Conservation (phyloP, 2,888 invertebrate species). For the Amiota minor region DNA sequence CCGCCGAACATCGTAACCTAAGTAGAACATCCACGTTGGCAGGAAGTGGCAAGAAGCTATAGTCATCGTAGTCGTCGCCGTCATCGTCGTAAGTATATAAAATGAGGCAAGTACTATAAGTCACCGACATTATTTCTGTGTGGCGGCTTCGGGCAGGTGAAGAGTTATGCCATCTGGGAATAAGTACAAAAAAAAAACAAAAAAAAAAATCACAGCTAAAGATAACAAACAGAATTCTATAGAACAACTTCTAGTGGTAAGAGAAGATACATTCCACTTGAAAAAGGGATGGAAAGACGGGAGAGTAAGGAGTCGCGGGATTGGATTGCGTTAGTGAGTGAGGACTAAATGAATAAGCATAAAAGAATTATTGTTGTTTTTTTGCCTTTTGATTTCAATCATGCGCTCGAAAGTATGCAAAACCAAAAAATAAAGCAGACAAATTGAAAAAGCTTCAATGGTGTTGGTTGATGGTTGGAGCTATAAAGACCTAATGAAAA, state of each 20-base stretch:
- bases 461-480: background rate
- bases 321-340: too few species aligned
- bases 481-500: background rate
- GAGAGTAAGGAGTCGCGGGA: too few species aligned
- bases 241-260: background rate
- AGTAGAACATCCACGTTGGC: constrained; percentile 37
- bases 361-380: constrained; percentile 2
- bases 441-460: background rate
- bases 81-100: constrained; percentile 34
- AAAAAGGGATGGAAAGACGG: too few species aligned
- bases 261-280: too few species aligned
- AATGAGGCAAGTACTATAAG: background rate
- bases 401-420: background rate
- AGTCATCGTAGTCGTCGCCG: too few species aligned
- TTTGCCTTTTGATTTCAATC: constrained; percentile 5
- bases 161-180: too few species aligned
- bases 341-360: background rate
- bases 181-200: too few species aligned
- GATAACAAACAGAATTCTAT: constrained; percentile 1
- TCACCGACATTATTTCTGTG: too few species aligned
- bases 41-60: constrained; percentile 1
- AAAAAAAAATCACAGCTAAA: background rate
- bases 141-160: too few species aligned
- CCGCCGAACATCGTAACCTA: background rate
- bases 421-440: too few species aligned